Evolutionary conservation across 2,113 vertebrate species (phyloP), one percentile per base, ranked within the genome.

Genomic region (Columbina picui): DNA sequence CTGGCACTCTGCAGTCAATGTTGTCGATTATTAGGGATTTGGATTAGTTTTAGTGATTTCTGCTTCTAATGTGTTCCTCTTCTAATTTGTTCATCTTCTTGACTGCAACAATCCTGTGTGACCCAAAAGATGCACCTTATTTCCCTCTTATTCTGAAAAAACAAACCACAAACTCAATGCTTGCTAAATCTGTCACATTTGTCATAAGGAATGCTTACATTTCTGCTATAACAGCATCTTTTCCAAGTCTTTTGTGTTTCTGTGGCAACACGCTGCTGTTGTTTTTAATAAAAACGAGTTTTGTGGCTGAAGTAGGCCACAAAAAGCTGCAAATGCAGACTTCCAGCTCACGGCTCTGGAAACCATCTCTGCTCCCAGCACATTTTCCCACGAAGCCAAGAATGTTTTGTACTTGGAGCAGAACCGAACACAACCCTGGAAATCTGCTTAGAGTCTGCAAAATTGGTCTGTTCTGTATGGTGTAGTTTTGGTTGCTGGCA

Each of bases 201-300:
- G n/a, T 49, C 25, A 3, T 21, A 32, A 68, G 21, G 34, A 64
- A 71, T 12, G 9, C 56, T 82, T 43, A n/a, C 3, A 18, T 18
- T 73, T 83, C 63, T 56, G 32, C 63, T 61, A 10, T 12, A 59
- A 55, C 50, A 38, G 38, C 49, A 53, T 23, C 29, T 85, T 89
- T 93, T 36, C 56, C 36, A 84, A 69, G 45, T 45, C 50, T 53
- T 71, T 56, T 32, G 19, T 79, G 36, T 57, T 76, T 61, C 49
- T 32, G 43, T 52, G 26, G 43, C 30, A 83, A 64, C 13, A 12
- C 0, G 1, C 47, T 7, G n/a, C 26, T 41, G 32, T 0, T 69
- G 39, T 14, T 57, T 84, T 80, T 32, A 64, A n/a, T 47, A 70
- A 43, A 77, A 89, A 29, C 4, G 8, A 89, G 15, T 8, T 26